Conservation (phyloP, 2,888 invertebrate species). For the Drosophila meridionalis region DNA sequence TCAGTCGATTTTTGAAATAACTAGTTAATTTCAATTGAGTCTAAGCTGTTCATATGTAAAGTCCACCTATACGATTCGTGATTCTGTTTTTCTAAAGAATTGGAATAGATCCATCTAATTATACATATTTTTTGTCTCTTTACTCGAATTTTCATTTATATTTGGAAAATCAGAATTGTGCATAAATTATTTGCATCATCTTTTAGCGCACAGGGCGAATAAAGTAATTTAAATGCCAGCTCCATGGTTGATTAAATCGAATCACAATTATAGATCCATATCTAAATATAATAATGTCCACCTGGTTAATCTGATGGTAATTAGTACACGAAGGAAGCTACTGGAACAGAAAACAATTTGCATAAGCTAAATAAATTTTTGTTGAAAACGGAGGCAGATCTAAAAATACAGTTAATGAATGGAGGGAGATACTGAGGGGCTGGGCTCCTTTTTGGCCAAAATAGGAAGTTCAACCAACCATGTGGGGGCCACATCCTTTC, state of each 20-base stretch:
- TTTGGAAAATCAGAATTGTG: background rate
- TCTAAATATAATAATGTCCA: slow-evolving; percentile 26
- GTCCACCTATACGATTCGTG: too few species aligned
- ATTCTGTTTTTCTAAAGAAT: background rate
- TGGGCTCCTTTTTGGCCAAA: slow-evolving; percentile 34
- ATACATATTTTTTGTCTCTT: background rate
- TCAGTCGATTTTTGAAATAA: too few species aligned
- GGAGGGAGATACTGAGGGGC: background rate
- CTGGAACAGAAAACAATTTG: slow-evolving; percentile 49
- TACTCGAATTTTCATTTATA: background rate
- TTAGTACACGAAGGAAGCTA: slow-evolving; percentile 41
- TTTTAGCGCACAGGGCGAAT: background rate
- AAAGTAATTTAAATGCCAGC: background rate
- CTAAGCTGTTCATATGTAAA: too few species aligned
- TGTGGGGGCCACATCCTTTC: slow-evolving; percentile 23
- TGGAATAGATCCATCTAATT: background rate
- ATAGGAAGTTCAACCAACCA: slow-evolving; percentile 68
- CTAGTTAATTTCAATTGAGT: background rate
- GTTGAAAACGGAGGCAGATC: slow-evolving; percentile 32
- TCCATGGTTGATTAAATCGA: slow-evolving; percentile 17
- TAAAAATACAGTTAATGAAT: slow-evolving; percentile 65
- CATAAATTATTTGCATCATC: background rate
- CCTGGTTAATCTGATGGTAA: slow-evolving; percentile 24
- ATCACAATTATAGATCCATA: slow-evolving; percentile 31
- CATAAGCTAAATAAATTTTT: slow-evolving; percentile 64